Evolutionary conservation across 2,888 invertebrate species (phyloP).

Genomic region (Acholoe squamosa): DNA sequence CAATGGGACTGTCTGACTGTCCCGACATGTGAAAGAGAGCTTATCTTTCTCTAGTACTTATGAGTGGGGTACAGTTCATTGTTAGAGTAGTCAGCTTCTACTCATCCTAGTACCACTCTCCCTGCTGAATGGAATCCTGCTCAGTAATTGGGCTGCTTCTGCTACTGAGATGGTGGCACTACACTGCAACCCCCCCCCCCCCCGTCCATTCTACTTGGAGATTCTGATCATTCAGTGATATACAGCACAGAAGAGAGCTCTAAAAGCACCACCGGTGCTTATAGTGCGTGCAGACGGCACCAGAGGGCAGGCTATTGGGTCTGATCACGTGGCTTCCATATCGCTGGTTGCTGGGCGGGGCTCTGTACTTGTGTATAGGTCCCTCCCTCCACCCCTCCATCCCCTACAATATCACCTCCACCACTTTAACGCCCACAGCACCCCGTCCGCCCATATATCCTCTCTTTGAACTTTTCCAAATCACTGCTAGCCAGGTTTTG

Average conservation of each 20-base stretch:
- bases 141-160: too few relatives aligned
- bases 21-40: too few relatives aligned
- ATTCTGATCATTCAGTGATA: conserved; percentile 9
- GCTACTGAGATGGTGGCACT: too few relatives aligned
- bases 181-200: not conserved
- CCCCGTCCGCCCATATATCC: too few relatives aligned
- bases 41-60: too few relatives aligned
- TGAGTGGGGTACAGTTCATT: too few relatives aligned
- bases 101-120: too few relatives aligned
- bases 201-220: not conserved
- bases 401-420: too few relatives aligned
- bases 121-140: too few relatives aligned
- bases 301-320: not conserved
- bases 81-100: too few relatives aligned
- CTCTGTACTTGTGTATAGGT: not conserved
- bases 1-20: too few relatives aligned
- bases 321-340: not conserved
- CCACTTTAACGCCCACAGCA: too few relatives aligned
- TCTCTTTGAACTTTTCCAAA: conserved; percentile 1
- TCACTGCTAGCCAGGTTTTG: not conserved
- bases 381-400: not conserved
- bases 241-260: not conserved
- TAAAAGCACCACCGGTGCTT: not conserved
- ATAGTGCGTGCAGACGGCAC: conserved; percentile 12
- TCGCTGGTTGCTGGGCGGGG: conserved; percentile 36